Base-by-base conservation (phyloP, 2,797 vertebrate species). In the Sebastes kiyomatsui region DNA sequence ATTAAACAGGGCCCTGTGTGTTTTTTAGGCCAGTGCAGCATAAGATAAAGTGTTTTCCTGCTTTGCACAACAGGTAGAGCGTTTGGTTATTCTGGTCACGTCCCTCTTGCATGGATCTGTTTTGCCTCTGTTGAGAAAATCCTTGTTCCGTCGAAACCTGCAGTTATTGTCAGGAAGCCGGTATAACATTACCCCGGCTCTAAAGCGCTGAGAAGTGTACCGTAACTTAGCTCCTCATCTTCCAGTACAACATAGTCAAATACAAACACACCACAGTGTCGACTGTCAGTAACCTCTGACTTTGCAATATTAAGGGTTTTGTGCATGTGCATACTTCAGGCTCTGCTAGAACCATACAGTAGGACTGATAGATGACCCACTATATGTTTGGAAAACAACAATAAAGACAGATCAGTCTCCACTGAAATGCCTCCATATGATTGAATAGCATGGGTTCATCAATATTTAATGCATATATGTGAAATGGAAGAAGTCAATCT, bases 401-500 rank as follows among this genome's bases (percentile, higher is more conserved):
- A 72, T 42, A 77, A 72, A 81, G 61, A 71, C 56, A 23, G 58
- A 67, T 56, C 52, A 30, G 32, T 87, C 75, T 83, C 77, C 68
- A 62, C 72, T 79, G 72, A 84, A 89, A 83, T 81, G 77, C 75
- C 76, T 85, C 62, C 68, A 71, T 77, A 75, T 86, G 87, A 87
- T 88, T 84, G 79, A 76, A 76, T 77, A 61, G 71, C 79, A 56
- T 35, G 54, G 18, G 61, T 66, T 90, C 83, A 92, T 95, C n/a
- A 52, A 94, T 94, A 85, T 93, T 94, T 94, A 85, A 95, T 93
- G 78, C 56, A 83, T 77, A 81, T 87, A 85, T 82, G 79, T 86
- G 81, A 86, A 93, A 90, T 88, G 84, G 77, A 84, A 79, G 74
- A 83, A 85, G 84, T 92, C 85, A 86, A 68, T 93, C 85, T 88